Base-by-base conservation (phyloP, 2,797 vertebrate genomes). In the Bradypodion pumilum region DNA sequence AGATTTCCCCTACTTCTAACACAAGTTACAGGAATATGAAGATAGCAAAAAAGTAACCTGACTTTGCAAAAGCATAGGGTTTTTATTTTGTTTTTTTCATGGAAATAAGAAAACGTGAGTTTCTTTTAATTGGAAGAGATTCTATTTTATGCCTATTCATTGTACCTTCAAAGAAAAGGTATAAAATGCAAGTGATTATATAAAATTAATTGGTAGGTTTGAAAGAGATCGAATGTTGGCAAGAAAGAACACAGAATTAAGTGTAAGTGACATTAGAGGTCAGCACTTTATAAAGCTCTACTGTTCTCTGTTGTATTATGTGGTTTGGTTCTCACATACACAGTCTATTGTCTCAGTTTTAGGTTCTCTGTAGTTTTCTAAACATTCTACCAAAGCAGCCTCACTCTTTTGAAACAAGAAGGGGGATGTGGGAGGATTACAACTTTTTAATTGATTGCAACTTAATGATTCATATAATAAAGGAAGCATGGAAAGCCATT, bases 251-350 rank as follows among this genome's bases (percentile, higher is more conserved):
- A 65, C 62, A 65, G 37, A 23, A 0, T 42, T 86, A 90, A 84
- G 69, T 78, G 70, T 35, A 62, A 32, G 72, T 59, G 29, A 66
- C 32, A 77, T 73, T 46, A 42, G 52, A 44, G 66, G 52, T 75
- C 85, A 84, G 76, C 73, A 69, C n/a, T 37, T 83, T 84, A 83
- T 84, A 74, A 13, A 83, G 81, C 83, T 81, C 49, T 86, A 87
- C 88, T 86, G 85, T 92, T 85, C 40, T 7, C 85, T 92, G 66
- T 86, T 78, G 78, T 21, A 59, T 86, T 9, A 9, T 80, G 80
- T 88, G 37, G 75, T 72, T 15, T 37, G 78, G 79, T 84, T 83
- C 44, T 70, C 89, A 65, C 69, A 75, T 87, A 75, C 80, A 56
- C 8, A 86, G 74, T 44, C 32, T 19, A 25, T 78, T 42, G 81